These are phyloP conservation scores for Plemyria rubiginata DNA, from an alignment of 2,888 invertebrate species.

Conservation along the genomic window DNA sequence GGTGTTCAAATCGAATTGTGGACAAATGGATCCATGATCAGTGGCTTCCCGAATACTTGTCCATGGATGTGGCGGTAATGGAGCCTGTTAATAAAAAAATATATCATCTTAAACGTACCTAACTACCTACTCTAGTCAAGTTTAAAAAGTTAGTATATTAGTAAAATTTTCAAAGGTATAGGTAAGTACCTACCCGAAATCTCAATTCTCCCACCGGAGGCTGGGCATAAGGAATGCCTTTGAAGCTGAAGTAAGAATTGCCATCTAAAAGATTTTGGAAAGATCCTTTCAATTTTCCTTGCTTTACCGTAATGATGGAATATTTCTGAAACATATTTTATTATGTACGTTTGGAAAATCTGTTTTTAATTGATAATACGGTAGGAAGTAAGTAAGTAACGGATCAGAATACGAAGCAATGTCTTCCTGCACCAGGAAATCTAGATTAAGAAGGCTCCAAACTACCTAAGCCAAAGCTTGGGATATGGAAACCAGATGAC, in stretches of 20 bases:
- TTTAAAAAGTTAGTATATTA: no score
- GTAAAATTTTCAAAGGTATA: no score
- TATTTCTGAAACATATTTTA: constrained; percentile 39
- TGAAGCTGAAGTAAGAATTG: constrained; percentile 45
- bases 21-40: constrained; percentile 64
- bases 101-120: not conserved
- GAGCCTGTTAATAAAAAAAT: constrained; percentile 55
- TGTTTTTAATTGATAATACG: no score
- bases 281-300: constrained; percentile 62
- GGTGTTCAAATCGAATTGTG: constrained; percentile 59
- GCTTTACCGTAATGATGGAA: constrained; percentile 54
- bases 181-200: no score
- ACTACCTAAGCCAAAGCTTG: no score
- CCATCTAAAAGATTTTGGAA: constrained; percentile 55
- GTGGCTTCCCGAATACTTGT: constrained; percentile 60
- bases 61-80: constrained; percentile 60
- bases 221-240: constrained; percentile 73
- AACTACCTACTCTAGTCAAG: not conserved
- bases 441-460: no score
- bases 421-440: no score
- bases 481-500: no score
- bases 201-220: constrained; percentile 71
- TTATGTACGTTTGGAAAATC: no score
- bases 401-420: no score
- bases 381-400: not conserved